Base-by-base conservation (phyloP, 2,888 invertebrate genomes). In the Drosophila rellima region DNA sequence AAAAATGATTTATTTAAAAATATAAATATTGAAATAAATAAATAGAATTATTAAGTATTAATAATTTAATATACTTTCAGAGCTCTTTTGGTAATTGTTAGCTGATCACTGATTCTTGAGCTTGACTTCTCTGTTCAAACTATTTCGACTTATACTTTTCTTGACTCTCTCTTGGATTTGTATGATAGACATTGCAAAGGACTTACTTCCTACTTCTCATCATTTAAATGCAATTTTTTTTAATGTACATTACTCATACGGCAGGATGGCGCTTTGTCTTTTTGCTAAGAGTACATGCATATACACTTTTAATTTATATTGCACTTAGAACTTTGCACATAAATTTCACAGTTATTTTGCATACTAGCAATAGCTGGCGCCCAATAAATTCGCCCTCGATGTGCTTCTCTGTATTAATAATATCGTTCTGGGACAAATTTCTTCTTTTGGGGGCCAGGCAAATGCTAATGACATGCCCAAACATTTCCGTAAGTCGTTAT, bases 401-500 rank as follows among this genome's bases (percentile, higher is more conserved):
- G 70, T 66, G 39, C 62, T 62, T 59, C 60, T 52, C 74, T 67
- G 81, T 87, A 82, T 85, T 88, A 82, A 82, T 82, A 85, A 79
- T 70, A 74, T 70, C 67, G 70, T 59, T 76, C 54, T 60, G 80
- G 70, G 86, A 89, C 86, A 86, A 86, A 89, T 86, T 88, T 74
- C 76, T 45, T 17, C 55, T 11, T 44, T 73, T 52, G 52, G 69
- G 52, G 55, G 48, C 33, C 54, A 33, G 11, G 51, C 61, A 51
- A 89, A 80, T 86, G 79, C 84, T 89, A 89, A 90, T 90, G 88
- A 81, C 84, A 88, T 88, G 80, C 82, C 87, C 87, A 90, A 89
- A 90, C 84, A 82, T 90, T 89, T 90, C 90, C 90, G 87, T 87
- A 82, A 90, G 89, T 90, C 90, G 90, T 90, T 90, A 89, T 84